Base-by-base conservation (phyloP, 2,888 invertebrate genomes). In the Nomada hirtipes region DNA sequence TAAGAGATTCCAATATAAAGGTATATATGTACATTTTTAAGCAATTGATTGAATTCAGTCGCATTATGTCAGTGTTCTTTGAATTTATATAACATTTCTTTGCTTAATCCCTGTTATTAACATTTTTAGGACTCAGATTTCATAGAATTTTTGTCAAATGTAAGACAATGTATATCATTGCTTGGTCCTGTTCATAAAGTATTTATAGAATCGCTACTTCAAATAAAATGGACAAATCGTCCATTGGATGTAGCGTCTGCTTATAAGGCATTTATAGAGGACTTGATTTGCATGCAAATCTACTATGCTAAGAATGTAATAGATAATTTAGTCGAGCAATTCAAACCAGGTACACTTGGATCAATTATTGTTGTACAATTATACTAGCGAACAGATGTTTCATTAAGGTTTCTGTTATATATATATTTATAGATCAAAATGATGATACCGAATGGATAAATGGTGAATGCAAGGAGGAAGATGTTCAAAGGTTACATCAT, bases 281-380 rank as follows among this genome's bases (percentile, higher is more conserved):
- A 96, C 93, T 94, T 97, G 67, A 94, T 97, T 73, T 95, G 96
- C 61, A 96, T 96, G 1, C 96, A 97, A 86, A 96, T 95, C 85
- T 95, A 95, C 90, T 96, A 97, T 92, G 94, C 96, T 4, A 95
- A 95, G 84, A 94, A 95, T 87, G 95, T 96, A 13, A 94, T 97
- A 60, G 94, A 95, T 65, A 95, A 95, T 90, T 92, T 97, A 71
- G 94, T 97, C n/a, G 89, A 92, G 50, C 94, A 95, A 63, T 97
- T 97, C 94, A 93, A 95, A 89, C 95, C 95, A 87, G 94, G 95
- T 96, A 93, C 92, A 90, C 88, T 60, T 69, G 26, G 26, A 10
- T 7, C 20, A 52, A 50, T 18, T 55, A 67, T 42, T 52, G 1
- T 47, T 23, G 15, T 78, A 64, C 60, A 69, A 7, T 4, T 26